Evolutionary conservation across 2,888 invertebrate species (phyloP).

Genomic region (Dioctria rufipes): DNA sequence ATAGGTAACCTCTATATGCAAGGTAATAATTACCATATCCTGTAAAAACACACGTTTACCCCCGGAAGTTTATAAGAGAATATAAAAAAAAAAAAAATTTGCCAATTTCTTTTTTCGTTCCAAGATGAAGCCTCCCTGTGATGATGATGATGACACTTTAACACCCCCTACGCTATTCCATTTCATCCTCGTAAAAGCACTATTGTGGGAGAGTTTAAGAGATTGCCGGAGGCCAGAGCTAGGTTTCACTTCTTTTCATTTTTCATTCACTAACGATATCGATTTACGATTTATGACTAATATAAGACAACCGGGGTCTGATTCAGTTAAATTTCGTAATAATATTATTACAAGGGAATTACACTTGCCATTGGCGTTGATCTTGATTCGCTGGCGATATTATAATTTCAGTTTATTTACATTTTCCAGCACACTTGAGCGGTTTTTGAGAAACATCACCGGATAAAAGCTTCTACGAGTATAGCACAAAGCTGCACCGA

Average conservation of each 20-base stretch:
- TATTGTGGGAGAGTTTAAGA: background rate
- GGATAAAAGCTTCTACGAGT: slow-evolving; percentile 18
- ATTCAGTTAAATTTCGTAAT: slow-evolving; percentile 44
- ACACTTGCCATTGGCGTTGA: background rate
- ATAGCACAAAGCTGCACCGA: slow-evolving; percentile 30
- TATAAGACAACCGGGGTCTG: background rate
- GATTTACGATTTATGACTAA: slow-evolving; percentile 62
- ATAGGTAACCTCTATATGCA: background rate
- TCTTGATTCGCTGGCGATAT: background rate
- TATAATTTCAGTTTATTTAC: slow-evolving; percentile 42
- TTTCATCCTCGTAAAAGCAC: slow-evolving; percentile 10
- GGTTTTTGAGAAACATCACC: slow-evolving; percentile 1
- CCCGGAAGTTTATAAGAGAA: background rate
- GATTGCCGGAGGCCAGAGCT: slow-evolving; percentile 22
- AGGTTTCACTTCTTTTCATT: slow-evolving; percentile 50
- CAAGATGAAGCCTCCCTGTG: background rate
- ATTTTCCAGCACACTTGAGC: slow-evolving; percentile 24
- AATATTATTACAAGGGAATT: slow-evolving; percentile 24
- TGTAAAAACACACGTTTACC: background rate
- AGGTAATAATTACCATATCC: background rate
- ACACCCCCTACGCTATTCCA: background rate
- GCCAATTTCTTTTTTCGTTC: background rate
- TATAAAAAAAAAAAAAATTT: no score
- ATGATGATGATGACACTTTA: slow-evolving; percentile 9
- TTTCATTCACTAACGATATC: slow-evolving; percentile 63